Base-by-base conservation (phyloP, 1,140 invertebrate species). In the Drosophila lacertosa region DNA sequence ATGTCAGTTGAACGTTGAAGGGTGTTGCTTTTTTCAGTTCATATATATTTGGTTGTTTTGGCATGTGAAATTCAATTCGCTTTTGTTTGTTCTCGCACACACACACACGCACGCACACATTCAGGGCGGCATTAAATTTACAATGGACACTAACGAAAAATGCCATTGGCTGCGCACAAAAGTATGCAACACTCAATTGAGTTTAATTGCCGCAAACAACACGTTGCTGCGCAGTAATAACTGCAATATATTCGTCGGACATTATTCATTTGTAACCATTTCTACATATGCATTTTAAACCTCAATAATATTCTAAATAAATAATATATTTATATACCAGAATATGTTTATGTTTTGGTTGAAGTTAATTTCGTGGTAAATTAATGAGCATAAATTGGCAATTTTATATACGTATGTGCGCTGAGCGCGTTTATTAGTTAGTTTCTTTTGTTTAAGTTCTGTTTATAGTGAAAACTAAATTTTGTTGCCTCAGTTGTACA, bases 141-240 rank as follows among this genome's bases (percentile, higher is more conserved):
- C 20, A 54, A 39, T n/a, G n/a, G 39, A 20, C 22, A 3, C 33
- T 18, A 24, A 26, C 13, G 13, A 54, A 54, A 54, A 42, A 32
- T 29, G 10, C 7, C 13, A 13, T 9, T 29, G 29, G 64, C 63
- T 39, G 60, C 60, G 60, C 79, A 77, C 60, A 77, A 68, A 77
- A 82, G 78, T 74, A 74, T 82, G 79, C 78, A 66, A 66, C 77
- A 77, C 68, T 80, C 80, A 80, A 86, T 86, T 72, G 77, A 58
- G 54, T 88, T 88, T 88, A 77, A 86, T 81, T 74, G 73, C 60
- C 57, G 57, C 54, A 62, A 66, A 57, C 26, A 72, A 55, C 32
- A 51, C 54, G 51, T 44, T 40, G 50, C 50, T 26, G 54, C 39
- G 67, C 29, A 54, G 50, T 47, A 53, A 73, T 26, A 63, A 47